Conservation (phyloP, 1,140 invertebrate genomes). For the Apis cerana region DNA sequence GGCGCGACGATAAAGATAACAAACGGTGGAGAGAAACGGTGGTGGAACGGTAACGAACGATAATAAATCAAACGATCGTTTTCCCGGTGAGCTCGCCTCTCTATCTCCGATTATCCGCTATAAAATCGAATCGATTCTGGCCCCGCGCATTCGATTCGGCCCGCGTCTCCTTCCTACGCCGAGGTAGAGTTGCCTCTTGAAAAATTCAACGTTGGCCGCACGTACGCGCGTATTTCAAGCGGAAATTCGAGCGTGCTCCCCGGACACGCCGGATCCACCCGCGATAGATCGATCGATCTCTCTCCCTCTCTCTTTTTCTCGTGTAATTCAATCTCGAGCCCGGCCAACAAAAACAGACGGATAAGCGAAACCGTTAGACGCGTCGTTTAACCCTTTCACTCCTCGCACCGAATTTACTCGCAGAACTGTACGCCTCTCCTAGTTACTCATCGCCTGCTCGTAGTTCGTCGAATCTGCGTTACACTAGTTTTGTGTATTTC, state of each 20-base stretch:
- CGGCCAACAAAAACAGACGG: not conserved
- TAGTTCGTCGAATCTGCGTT: too few species aligned
- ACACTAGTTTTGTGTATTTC: too few species aligned
- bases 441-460: not conserved
- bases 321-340: constrained; percentile 33
- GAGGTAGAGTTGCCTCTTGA: constrained; percentile 9
- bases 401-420: not conserved
- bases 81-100: not conserved
- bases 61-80: constrained; percentile 39
- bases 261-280: not conserved
- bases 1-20: constrained; percentile 22
- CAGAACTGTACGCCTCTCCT: too few species aligned
- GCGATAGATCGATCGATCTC: constrained; percentile 19
- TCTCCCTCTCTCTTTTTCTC: too few species aligned
- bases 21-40: not conserved
- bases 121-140: constrained; percentile 38
- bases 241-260: constrained; percentile 31
- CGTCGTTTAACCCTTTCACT: not conserved
- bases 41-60: constrained; percentile 25
- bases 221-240: constrained; percentile 40
- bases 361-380: not conserved
- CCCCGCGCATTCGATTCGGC: constrained; percentile 3
- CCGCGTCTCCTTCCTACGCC: too few species aligned
- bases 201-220: constrained; percentile 42
- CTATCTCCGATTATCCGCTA: constrained; percentile 32